A percentile compares a stretch with the other conserved stretches of the same genome.
These are phyloP conservation scores for Polymixis lichenea DNA, from an alignment of 2,888 invertebrate species.

Conservation along the genomic window DNA sequence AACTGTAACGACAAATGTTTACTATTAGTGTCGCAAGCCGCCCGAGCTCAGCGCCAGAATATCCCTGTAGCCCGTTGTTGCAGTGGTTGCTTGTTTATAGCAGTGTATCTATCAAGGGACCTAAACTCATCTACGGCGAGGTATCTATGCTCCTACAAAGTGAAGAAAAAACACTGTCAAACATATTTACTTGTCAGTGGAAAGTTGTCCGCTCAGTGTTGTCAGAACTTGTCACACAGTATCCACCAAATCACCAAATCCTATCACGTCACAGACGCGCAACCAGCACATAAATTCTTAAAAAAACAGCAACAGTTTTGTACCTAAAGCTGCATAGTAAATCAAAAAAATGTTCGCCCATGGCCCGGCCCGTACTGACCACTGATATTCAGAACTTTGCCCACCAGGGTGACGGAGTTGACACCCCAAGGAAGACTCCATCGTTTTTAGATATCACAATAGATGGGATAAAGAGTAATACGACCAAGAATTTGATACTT, in stretches of 20 bases:
- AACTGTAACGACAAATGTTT: background rate
- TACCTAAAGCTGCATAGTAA: conserved; percentile 47
- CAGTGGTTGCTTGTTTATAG: background rate
- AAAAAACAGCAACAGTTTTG: conserved; percentile 50
- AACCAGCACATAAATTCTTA: background rate
- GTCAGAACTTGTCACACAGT: conserved; percentile 9
- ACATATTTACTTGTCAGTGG: background rate
- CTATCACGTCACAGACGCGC: background rate
- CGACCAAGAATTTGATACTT: conserved; percentile 77
- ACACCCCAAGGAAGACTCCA: conserved; percentile 70
- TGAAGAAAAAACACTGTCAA: background rate
- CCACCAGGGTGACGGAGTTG: conserved; percentile 49
- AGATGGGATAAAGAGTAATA: conserved; percentile 74
- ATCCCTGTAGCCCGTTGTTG: background rate
- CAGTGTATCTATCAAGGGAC: background rate
- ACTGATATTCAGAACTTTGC: conserved; percentile 70
- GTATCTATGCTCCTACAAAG: background rate
- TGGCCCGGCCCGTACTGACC: conserved; percentile 82
- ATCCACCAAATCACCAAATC: background rate
- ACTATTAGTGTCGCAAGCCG: background rate
- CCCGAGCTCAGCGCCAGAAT: background rate
- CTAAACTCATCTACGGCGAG: no score
- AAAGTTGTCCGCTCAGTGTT: background rate
- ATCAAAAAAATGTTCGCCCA: conserved; percentile 69
- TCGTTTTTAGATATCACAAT: conserved; percentile 74